These are phyloP conservation scores for Hydractinia symbiolongicarpus DNA, from an alignment of 30 jellyfish, hydroid and myxozoan species.

Conservation along the genomic window DNA sequence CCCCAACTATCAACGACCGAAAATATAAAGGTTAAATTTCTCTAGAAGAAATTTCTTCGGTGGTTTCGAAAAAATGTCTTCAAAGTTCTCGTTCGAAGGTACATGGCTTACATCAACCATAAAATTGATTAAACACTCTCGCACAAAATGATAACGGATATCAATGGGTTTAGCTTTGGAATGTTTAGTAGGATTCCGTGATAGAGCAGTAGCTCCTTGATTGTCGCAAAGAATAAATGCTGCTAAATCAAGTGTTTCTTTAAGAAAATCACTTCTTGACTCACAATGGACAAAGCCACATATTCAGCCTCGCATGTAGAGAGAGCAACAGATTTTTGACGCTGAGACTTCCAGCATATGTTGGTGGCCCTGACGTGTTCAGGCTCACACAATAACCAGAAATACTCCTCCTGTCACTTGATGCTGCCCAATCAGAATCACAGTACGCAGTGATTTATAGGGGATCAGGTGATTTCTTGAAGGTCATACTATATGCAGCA, in stretches of 20 bases:
- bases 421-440: constrained; percentile 12
- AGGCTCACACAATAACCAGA: constrained; percentile 12
- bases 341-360: background rate
- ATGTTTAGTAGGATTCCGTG: background rate
- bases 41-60: background rate
- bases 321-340: background rate
- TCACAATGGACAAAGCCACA: background rate
- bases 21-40: background rate
- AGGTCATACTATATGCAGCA: constrained; percentile 1
- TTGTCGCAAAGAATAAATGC: background rate
- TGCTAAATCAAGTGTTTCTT: background rate
- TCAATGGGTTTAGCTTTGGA: background rate
- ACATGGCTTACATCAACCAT: background rate
- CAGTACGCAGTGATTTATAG: constrained; percentile 1
- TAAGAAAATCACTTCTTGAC: background rate
- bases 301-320: constrained; percentile 11
- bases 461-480: constrained; percentile 5
- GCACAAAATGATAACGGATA: background rate
- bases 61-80: background rate
- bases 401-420: background rate
- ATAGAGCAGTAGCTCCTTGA: constrained; percentile 2
- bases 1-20: background rate
- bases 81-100: background rate
- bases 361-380: background rate
- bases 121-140: background rate